Evolutionary conservation across 2,797 vertebrate genomes (phyloP).

Genomic region (Parotocinclus haroldoi): DNA sequence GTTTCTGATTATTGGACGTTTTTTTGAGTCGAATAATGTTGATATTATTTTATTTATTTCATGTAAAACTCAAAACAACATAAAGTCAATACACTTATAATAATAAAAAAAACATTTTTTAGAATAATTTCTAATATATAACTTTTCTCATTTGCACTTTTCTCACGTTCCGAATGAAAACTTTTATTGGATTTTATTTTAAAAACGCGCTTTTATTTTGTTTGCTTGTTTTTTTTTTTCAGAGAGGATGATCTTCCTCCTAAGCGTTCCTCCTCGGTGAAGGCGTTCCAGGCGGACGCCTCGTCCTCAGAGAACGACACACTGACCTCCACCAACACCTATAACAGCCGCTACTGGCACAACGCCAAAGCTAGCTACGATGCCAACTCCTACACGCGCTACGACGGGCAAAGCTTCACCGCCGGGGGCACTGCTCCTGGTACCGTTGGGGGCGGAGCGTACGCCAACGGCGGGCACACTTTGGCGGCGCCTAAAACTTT

Average conservation of each 20-base stretch:
- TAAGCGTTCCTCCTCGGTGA: slow-evolving; percentile 80
- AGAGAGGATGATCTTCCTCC: slow-evolving; percentile 97
- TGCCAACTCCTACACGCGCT: slow-evolving; percentile 85
- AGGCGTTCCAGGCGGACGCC: slow-evolving; percentile 89
- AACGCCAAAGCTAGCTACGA: slow-evolving; percentile 83
- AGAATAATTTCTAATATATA: too few relatives aligned
- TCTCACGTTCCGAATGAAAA: too few relatives aligned
- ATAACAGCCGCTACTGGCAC: slow-evolving; percentile 95
- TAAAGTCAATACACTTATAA: too few relatives aligned
- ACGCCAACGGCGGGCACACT: slow-evolving; percentile 85
- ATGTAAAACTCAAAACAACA: too few relatives aligned
- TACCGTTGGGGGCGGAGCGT: slow-evolving; percentile 51
- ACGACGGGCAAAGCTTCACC: slow-evolving; percentile 85
- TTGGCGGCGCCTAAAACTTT: slow-evolving; percentile 87
- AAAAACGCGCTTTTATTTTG: too few relatives aligned
- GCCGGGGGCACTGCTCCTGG: slow-evolving; percentile 47
- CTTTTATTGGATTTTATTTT: too few relatives aligned
- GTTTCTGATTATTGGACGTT: too few relatives aligned
- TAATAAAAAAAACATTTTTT: too few relatives aligned
- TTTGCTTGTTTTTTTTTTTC: slow-evolving; percentile 29
- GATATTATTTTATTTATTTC: too few relatives aligned
- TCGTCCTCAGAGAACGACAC: slow-evolving; percentile 97
- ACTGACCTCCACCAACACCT: slow-evolving; percentile 93
- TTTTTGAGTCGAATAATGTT: too few relatives aligned
- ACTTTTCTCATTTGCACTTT: too few relatives aligned